These are phyloP conservation scores for Lepeophtheirus salmonis DNA, from an alignment of 1,140 invertebrate genomes.

Conservation along the genomic window DNA sequence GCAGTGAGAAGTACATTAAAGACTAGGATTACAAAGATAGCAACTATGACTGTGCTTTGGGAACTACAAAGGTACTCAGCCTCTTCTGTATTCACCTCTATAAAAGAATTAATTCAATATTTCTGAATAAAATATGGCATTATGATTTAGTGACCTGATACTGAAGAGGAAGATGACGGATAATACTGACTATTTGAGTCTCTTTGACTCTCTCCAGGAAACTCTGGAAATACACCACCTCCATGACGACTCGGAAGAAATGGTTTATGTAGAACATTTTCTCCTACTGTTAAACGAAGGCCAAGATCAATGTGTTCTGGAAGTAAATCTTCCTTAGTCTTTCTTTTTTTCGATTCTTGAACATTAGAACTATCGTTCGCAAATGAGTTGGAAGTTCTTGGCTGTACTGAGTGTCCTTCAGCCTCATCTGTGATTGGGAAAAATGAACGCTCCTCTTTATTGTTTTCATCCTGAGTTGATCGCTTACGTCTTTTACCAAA, in stretches of 20 bases:
- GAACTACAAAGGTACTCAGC: conserved; percentile 25
- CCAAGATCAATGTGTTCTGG: conserved; percentile 10
- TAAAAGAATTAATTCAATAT: conserved; percentile 9
- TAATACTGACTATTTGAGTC: conserved; percentile 4
- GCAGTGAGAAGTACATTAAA: conserved; percentile 25
- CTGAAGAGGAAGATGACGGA: too few species aligned
- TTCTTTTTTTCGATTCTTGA: background rate
- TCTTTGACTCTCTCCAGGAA: conserved; percentile 10
- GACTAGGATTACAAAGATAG: conserved; percentile 25
- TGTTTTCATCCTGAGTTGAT: conserved; percentile 20
- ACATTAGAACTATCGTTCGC: conserved; percentile 17
- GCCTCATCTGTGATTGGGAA: conserved; percentile 5
- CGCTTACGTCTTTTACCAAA: conserved; percentile 25
- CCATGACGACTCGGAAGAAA: background rate
- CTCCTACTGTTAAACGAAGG: conserved; percentile 13
- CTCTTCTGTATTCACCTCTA: conserved; percentile 13
- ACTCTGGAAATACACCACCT: background rate
- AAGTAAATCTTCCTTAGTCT: background rate
- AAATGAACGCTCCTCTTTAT: conserved; percentile 17
- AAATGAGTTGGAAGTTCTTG: conserved; percentile 16
- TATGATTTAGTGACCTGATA: conserved; percentile 10
- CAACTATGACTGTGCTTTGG: conserved; percentile 26
- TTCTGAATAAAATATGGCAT: conserved; percentile 14
- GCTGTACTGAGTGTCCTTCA: conserved; percentile 10
- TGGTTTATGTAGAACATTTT: conserved; percentile 4